Evolutionary conservation across 1,140 invertebrate genomes (phyloP).

Genomic region (Sinella curviseta): DNA sequence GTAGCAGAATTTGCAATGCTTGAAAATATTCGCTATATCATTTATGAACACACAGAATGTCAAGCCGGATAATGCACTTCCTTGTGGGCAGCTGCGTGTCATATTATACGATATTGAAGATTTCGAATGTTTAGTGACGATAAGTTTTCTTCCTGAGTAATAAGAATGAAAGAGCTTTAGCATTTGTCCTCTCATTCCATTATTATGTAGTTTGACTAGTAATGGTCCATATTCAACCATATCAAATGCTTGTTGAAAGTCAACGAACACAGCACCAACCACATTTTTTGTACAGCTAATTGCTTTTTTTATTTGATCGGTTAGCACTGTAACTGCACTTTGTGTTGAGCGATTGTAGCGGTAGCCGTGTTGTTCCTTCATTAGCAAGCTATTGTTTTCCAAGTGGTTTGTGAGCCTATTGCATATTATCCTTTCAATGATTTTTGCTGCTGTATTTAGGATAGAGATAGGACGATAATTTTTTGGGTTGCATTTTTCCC

Average conservation of each 20-base stretch:
- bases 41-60: neutral
- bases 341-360: neutral
- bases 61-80: neutral
- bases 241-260: slow-evolving; percentile 14
- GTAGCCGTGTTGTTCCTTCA: slow-evolving; percentile 11
- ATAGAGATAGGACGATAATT: neutral
- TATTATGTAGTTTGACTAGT: neutral
- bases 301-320: neutral
- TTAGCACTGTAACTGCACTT: neutral
- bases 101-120: neutral
- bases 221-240: neutral
- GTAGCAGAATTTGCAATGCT: neutral
- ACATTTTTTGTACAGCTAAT: neutral
- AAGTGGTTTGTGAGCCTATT: neutral
- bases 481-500: neutral
- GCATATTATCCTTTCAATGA: neutral
- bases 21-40: neutral
- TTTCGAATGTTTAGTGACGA: neutral
- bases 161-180: neutral
- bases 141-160: neutral
- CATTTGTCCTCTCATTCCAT: neutral
- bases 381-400: neutral
- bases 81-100: neutral
- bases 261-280: neutral
- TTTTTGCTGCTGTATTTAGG: neutral